phyloP scores from a whole-genome alignment of 2,888 invertebrate species.

The Lycia hirtaria region DNA sequence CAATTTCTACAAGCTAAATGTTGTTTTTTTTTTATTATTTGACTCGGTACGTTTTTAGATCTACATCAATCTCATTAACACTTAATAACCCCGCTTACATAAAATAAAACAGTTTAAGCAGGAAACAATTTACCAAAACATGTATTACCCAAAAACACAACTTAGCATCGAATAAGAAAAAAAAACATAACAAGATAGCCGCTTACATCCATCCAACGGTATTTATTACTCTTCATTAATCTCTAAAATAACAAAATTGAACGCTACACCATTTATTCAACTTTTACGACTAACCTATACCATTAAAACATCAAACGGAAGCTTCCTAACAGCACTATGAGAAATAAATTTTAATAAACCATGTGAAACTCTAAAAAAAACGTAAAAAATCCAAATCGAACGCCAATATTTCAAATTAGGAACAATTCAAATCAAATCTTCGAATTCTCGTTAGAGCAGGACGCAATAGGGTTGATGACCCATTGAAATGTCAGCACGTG shows the following conservation, averaged over 20 bases:
- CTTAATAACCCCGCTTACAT: not conserved
- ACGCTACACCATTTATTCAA: conserved; percentile 66
- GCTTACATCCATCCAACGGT: conserved; percentile 41
- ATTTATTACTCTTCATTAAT: conserved; percentile 62
- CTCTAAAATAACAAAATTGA: conserved; percentile 61
- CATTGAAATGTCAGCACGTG: conserved; percentile 82
- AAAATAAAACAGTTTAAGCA: conserved; percentile 13
- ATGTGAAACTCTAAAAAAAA: conserved; percentile 60
- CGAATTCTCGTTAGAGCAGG: conserved; percentile 84
- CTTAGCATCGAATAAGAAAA: conserved; percentile 33
- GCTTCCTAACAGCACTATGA: conserved; percentile 64
- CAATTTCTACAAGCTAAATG: too few relatives aligned
- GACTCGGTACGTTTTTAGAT: not conserved
- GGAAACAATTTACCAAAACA: conserved; percentile 22
- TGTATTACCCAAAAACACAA: conserved; percentile 27
- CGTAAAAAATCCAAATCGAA: conserved; percentile 67
- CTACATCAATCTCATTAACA: not conserved
- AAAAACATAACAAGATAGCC: conserved; percentile 35
- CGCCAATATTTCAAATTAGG: conserved; percentile 82
- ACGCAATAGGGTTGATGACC: conserved; percentile 84
- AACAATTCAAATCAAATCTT: conserved; percentile 85
- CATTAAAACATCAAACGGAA: conserved; percentile 79
- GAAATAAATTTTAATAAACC: conserved; percentile 74
- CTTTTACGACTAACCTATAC: conserved; percentile 62
- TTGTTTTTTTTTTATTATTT: not conserved